Conservation (phyloP, 2,113 vertebrate genomes). For the Tachysurus fulvidraco region DNA sequence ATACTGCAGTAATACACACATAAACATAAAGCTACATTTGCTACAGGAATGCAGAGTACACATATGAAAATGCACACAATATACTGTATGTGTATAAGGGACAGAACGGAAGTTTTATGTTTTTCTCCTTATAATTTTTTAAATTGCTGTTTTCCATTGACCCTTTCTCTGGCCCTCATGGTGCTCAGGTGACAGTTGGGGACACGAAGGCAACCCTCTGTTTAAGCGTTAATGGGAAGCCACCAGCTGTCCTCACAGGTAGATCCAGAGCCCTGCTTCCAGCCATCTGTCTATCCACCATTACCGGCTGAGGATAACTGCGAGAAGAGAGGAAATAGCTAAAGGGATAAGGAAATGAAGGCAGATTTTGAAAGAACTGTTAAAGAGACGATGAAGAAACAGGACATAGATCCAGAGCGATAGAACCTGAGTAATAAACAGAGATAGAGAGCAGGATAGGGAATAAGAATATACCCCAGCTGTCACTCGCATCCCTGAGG, state of each 20-base stretch:
- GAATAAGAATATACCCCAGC: constrained; percentile 35
- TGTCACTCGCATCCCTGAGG: constrained; percentile 28
- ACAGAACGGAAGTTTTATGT: not conserved
- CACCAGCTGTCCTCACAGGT: constrained; percentile 55
- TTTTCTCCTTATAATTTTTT: constrained; percentile 11
- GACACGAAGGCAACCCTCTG: constrained; percentile 39
- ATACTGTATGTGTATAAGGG: not conserved
- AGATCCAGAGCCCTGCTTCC: constrained; percentile 41
- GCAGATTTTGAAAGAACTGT: not conserved
- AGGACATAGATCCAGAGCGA: not conserved
- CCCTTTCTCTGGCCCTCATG: constrained; percentile 24
- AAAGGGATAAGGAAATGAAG: not conserved
- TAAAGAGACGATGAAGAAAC: not conserved
- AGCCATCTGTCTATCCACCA: constrained; percentile 52
- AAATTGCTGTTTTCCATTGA: constrained; percentile 27
- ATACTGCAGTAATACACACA: not conserved
- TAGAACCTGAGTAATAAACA: not conserved
- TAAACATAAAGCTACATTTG: not conserved
- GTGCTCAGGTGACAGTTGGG: constrained; percentile 49
- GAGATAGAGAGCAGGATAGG: not conserved
- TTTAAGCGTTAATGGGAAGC: constrained; percentile 51
- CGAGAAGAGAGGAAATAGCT: not conserved
- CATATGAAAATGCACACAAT: not conserved
- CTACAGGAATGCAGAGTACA: not conserved
- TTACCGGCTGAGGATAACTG: constrained; percentile 6